Conservation (phyloP, 1,140 invertebrate genomes). For the Cydia strobilella region DNA sequence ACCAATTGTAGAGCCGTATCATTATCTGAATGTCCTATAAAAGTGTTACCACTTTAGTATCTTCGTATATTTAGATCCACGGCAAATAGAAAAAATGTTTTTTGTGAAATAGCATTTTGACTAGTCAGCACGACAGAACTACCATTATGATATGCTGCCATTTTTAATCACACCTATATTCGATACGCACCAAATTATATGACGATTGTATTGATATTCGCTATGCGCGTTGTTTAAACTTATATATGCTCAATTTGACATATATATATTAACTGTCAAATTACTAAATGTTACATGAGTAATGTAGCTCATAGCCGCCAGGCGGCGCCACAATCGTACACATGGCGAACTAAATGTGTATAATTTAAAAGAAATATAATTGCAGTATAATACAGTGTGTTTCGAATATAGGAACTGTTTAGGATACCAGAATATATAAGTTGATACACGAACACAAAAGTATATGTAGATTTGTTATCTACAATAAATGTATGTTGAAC, state of each 20-base stretch:
- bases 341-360: neutral
- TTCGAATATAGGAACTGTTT: neutral
- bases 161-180: slow-evolving; percentile 20
- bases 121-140: slow-evolving; percentile 31
- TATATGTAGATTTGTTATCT: slow-evolving; percentile 36
- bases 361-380: neutral
- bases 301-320: too few relatives aligned
- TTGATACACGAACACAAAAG: slow-evolving; percentile 31
- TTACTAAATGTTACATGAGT: too few relatives aligned
- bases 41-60: slow-evolving; percentile 40
- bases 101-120: slow-evolving; percentile 30
- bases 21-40: slow-evolving; percentile 33
- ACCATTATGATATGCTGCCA: slow-evolving; percentile 35
- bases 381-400: neutral
- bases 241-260: too few relatives aligned
- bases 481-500: slow-evolving; percentile 38
- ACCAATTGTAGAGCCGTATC: neutral
- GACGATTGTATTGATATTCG: neutral
- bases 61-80: slow-evolving; percentile 33
- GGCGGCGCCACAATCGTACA: too few relatives aligned
- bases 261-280: too few relatives aligned
- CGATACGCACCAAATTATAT: neutral
- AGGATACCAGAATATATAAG: slow-evolving; percentile 29
- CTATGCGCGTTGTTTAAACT: neutral
- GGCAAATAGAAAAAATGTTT: slow-evolving; percentile 8